These are phyloP conservation scores for Parasteatoda tepidariorum DNA, from an alignment of 1,140 invertebrate genomes.

Conservation along the genomic window DNA sequence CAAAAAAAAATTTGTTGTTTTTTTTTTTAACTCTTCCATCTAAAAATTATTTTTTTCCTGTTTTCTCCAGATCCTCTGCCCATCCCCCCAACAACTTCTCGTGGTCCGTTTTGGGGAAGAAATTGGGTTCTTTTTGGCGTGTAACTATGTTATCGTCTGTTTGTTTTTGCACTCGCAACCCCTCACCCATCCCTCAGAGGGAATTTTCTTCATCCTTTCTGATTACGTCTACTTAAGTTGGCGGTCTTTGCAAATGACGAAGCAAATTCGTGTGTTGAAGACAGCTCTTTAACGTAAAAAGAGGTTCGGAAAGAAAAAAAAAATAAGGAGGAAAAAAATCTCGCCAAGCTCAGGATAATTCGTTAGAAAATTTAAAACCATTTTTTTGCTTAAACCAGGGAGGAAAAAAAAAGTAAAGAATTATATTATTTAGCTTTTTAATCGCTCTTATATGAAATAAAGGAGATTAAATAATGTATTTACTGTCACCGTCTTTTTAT, in stretches of 20 bases:
- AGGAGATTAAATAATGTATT: slow-evolving; percentile 45
- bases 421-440: slow-evolving; percentile 52
- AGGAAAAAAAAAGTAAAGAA: not conserved
- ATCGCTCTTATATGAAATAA: slow-evolving; percentile 40
- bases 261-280: slow-evolving; percentile 22
- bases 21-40: slow-evolving; percentile 30
- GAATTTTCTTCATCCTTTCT: slow-evolving; percentile 47
- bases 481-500: slow-evolving; percentile 3
- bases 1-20: slow-evolving; percentile 21
- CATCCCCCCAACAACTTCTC: not conserved
- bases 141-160: slow-evolving; percentile 59
- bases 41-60: not conserved
- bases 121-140: slow-evolving; percentile 40
- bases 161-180: slow-evolving; percentile 27
- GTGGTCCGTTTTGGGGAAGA: no score
- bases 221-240: slow-evolving; percentile 59
- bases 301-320: no score
- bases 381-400: not conserved
- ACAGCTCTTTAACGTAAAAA: slow-evolving; percentile 34
- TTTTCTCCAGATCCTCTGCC: slow-evolving; percentile 28
- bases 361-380: slow-evolving; percentile 11
- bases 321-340: slow-evolving; percentile 32
- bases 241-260: slow-evolving; percentile 42
- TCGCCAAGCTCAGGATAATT: slow-evolving; percentile 26
- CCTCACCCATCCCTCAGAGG: not conserved